Percentiles rank a stretch among this genome's conserved stretches.
Evolutionary conservation across 2,888 invertebrate species (phyloP).

Genomic region (Spilarctia lutea): DNA sequence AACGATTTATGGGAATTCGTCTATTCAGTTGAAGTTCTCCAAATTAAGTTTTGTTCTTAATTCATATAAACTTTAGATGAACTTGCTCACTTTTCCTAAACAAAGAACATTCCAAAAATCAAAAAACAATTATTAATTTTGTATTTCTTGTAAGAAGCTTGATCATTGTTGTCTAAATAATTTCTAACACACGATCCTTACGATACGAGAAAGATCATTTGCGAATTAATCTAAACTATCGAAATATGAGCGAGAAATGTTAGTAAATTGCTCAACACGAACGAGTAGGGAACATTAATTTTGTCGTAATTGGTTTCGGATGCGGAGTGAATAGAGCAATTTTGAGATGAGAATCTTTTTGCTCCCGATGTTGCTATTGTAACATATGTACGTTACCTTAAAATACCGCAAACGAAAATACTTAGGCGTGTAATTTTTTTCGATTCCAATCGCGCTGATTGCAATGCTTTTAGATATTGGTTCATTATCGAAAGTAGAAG

Average conservation of each 20-base stretch:
- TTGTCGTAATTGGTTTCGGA: slow-evolving; percentile 60
- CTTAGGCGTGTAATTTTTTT: slow-evolving; percentile 30
- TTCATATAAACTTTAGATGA: background rate
- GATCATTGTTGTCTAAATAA: background rate
- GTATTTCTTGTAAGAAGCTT: background rate
- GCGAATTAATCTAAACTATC: background rate
- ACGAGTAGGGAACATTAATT: slow-evolving; percentile 56
- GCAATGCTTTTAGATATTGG: slow-evolving; percentile 43
- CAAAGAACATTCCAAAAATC: background rate
- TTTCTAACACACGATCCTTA: background rate
- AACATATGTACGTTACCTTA: slow-evolving; percentile 33
- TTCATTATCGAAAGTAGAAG: slow-evolving; percentile 50
- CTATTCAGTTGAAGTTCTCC: background rate
- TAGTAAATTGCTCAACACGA: slow-evolving; percentile 4
- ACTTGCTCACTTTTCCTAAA: background rate
- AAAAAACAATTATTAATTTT: background rate
- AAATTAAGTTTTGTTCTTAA: background rate
- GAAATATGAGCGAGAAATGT: background rate
- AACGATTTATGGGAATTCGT: background rate
- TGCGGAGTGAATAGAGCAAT: slow-evolving; percentile 54
- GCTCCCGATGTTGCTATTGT: slow-evolving; percentile 40
- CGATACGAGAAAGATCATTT: background rate
- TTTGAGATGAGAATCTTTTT: slow-evolving; percentile 51
- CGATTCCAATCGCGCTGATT: slow-evolving; percentile 48
- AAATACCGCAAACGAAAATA: slow-evolving; percentile 43